phyloP scores from a whole-genome alignment of 2,888 invertebrate species.

The Oscheius sp. region DNA sequence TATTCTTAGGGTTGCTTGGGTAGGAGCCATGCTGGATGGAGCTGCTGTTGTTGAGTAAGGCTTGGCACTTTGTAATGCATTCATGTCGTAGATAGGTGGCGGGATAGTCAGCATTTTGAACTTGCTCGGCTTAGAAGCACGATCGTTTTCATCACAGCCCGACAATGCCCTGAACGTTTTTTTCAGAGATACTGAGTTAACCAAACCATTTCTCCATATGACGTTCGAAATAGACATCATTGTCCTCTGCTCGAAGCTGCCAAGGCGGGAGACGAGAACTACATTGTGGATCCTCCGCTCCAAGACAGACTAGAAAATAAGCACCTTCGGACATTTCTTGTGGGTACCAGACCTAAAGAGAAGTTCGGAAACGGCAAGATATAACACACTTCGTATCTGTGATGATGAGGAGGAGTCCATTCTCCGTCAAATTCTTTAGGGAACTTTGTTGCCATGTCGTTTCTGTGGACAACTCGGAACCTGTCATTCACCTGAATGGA shows the following conservation, averaged over 20 bases:
- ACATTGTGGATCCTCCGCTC: slow-evolving; percentile 36
- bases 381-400: slow-evolving; percentile 28
- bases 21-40: slow-evolving; percentile 16
- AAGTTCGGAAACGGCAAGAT: neutral
- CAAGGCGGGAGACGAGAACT: slow-evolving; percentile 27
- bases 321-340: slow-evolving; percentile 18
- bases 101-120: slow-evolving; percentile 1
- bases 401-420: slow-evolving; percentile 36
- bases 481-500: slow-evolving; percentile 15
- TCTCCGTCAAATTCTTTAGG: slow-evolving; percentile 34
- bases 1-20: slow-evolving; percentile 28
- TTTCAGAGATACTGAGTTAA: neutral
- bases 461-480: slow-evolving; percentile 22
- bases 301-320: slow-evolving; percentile 17
- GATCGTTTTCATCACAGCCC: slow-evolving; percentile 26
- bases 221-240: slow-evolving; percentile 32
- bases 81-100: slow-evolving; percentile 13
- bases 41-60: slow-evolving; percentile 24
- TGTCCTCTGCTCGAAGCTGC: slow-evolving; percentile 25
- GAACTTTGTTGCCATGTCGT: slow-evolving; percentile 28
- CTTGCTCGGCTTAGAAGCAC: slow-evolving; percentile 5
- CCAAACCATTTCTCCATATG: slow-evolving; percentile 20
- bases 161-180: slow-evolving; percentile 14
- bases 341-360: slow-evolving; percentile 33
- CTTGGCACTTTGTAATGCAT: slow-evolving; percentile 7